Evolutionary conservation across 2,113 vertebrate genomes (phyloP).

Genomic region (Falco punctatus): DNA sequence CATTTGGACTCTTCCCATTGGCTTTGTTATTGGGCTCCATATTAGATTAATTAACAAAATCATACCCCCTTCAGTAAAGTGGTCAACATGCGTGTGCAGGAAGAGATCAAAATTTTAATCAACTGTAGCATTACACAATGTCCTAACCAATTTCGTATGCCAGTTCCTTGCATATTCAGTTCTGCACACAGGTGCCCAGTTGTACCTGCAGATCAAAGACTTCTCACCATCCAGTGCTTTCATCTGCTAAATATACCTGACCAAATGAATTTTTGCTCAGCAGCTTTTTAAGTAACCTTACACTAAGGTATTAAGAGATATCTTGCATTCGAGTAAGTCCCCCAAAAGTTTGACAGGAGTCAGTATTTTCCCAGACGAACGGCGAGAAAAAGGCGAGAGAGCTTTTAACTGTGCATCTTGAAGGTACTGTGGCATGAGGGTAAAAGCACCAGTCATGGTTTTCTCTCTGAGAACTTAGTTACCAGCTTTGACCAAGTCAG

Average conservation of each 20-base stretch:
- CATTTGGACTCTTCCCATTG: background rate
- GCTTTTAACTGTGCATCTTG: background rate
- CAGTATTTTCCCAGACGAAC: background rate
- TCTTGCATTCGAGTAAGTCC: background rate
- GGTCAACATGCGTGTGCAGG: background rate
- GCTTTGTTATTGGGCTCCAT: background rate
- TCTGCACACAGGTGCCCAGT: background rate
- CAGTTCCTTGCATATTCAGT: no score
- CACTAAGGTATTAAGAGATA: background rate
- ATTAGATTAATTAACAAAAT: background rate
- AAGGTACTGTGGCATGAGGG: background rate
- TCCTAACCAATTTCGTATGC: background rate
- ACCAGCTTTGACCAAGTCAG: background rate
- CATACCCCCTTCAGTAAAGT: background rate
- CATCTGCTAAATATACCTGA: background rate
- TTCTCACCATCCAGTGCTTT: background rate
- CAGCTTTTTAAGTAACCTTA: background rate
- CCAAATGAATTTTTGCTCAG: background rate
- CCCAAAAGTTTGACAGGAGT: background rate
- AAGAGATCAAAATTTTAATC: background rate
- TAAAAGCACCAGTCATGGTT: background rate
- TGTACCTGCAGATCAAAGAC: background rate
- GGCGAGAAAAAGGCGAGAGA: background rate
- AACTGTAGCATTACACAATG: background rate
- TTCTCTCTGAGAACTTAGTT: background rate